Percentiles rank a stretch among this genome's conserved stretches.
Evolutionary conservation across 2,113 vertebrate genomes (phyloP).

Genomic region (Muntiacus reevesi): DNA sequence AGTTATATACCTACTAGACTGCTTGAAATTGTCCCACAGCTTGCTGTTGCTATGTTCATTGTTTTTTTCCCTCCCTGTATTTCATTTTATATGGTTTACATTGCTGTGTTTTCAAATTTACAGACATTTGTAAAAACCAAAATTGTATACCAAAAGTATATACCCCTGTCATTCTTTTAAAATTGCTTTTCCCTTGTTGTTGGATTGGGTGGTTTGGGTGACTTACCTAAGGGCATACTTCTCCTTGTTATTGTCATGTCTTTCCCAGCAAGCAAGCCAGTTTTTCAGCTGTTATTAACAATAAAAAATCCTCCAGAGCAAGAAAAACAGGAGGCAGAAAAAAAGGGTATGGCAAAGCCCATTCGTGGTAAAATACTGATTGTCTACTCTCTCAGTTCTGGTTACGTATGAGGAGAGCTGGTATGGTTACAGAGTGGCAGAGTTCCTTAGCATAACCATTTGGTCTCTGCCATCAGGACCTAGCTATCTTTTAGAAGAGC

Average conservation of each 20-base stretch:
- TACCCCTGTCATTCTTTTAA: background rate
- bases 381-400: background rate
- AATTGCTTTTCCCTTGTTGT: background rate
- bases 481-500: background rate
- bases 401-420: background rate
- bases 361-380: background rate
- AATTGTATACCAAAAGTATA: background rate
- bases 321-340: background rate
- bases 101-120: background rate
- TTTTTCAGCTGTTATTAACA: background rate
- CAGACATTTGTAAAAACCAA: background rate
- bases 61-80: background rate
- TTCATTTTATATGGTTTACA: conserved; percentile 1
- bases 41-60: background rate
- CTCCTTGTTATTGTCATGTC: background rate
- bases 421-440: background rate
- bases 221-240: background rate
- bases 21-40: background rate
- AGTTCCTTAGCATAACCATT: background rate
- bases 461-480: background rate
- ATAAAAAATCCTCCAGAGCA: background rate
- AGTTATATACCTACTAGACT: background rate
- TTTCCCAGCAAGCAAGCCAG: background rate
- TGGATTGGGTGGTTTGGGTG: background rate
- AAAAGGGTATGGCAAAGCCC: background rate